These are phyloP conservation scores for Aplysia californica DNA, from an alignment of 1,140 invertebrate genomes.

Conservation along the genomic window DNA sequence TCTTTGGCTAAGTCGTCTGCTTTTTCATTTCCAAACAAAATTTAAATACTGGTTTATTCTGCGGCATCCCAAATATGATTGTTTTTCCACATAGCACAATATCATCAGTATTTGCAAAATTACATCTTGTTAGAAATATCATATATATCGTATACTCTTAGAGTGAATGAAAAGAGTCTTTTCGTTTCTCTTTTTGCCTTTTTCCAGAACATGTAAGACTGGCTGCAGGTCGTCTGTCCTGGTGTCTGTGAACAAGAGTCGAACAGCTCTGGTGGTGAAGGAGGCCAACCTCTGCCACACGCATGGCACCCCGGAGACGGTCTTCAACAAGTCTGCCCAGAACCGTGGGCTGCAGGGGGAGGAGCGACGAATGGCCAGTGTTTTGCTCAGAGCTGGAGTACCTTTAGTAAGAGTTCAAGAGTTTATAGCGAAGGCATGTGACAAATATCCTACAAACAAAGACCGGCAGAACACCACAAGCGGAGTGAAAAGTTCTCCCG, in stretches of 20 bases:
- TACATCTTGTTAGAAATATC: background rate
- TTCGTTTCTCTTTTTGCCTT: no score
- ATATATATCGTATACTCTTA: background rate
- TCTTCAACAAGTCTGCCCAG: slow-evolving; percentile 5
- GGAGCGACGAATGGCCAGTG: slow-evolving; percentile 15
- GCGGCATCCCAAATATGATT: no score
- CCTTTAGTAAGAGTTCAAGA: slow-evolving; percentile 1
- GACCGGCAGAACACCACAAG: background rate
- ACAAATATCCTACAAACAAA: background rate
- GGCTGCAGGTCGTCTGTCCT: slow-evolving; percentile 10
- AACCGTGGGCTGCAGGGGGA: slow-evolving; percentile 2
- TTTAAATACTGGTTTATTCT: no score
- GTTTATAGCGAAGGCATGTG: background rate
- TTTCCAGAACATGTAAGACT: slow-evolving; percentile 8
- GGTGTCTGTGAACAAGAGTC: slow-evolving; percentile 16
- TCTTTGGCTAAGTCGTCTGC: no score
- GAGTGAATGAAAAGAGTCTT: no score
- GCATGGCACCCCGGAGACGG: background rate
- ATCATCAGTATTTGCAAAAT: no score
- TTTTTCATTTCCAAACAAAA: no score
- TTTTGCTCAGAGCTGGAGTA: slow-evolving; percentile 15
- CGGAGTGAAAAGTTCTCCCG: background rate
- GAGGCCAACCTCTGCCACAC: slow-evolving; percentile 10
- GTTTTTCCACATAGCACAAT: no score
- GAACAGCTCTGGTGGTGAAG: slow-evolving; percentile 8